These are phyloP conservation scores for Pogona vitticeps DNA, from an alignment of 2,113 vertebrate genomes.

Conservation along the genomic window DNA sequence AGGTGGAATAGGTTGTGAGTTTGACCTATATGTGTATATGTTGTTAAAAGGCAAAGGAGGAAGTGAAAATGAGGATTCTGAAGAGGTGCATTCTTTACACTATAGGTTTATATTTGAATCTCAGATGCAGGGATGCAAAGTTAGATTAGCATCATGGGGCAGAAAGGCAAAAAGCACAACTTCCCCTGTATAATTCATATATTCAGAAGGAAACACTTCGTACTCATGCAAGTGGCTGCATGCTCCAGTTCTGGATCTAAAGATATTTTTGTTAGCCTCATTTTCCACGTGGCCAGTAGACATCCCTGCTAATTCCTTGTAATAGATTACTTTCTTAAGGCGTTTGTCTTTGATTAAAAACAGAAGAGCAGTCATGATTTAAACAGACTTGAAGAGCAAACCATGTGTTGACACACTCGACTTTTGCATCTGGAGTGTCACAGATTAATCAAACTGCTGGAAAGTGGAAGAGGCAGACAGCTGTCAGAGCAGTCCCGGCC, in stretches of 20 bases:
- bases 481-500: slow-evolving; percentile 62
- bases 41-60: background rate
- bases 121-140: background rate
- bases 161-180: background rate
- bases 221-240: background rate
- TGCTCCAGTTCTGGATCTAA: slow-evolving; percentile 42
- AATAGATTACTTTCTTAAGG: slow-evolving; percentile 70
- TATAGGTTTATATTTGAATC: background rate
- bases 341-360: slow-evolving; percentile 71
- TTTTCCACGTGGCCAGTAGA: background rate
- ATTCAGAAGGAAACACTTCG: background rate
- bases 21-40: background rate
- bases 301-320: slow-evolving; percentile 67
- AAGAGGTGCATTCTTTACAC: background rate
- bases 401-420: slow-evolving; percentile 39
- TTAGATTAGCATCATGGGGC: background rate
- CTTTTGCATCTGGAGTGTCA: slow-evolving; percentile 67
- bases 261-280: slow-evolving; percentile 4
- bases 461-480: slow-evolving; percentile 64
- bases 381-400: slow-evolving; percentile 65
- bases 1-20: too few relatives aligned
- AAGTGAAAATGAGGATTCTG: too few relatives aligned
- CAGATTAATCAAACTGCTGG: slow-evolving; percentile 72
- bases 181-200: background rate
- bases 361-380: slow-evolving; percentile 73